Base-by-base conservation (phyloP, 2,113 vertebrate genomes). In the Taxidea taxus region DNA sequence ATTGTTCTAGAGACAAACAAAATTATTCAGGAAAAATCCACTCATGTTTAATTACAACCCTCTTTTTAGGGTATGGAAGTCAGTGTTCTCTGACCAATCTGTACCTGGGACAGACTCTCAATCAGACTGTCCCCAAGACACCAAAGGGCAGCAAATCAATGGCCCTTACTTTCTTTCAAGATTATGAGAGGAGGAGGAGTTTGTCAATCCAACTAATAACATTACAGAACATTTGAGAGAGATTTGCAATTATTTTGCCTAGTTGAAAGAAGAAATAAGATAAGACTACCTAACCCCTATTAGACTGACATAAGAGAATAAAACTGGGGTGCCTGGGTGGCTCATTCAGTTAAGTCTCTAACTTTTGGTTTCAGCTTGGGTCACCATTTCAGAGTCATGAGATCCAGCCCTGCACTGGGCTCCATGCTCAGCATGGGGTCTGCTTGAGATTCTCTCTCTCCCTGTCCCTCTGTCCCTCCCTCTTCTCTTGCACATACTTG, bases 241-340 rank as follows among this genome's bases (percentile, higher is more conserved):
- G 25, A 60, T 60, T 4, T 84, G 14, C 25, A 62, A 74, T 91
- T 23, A 74, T 94, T 91, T 62, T 25, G 80, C 27, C 51, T n/a
- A 87, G 83, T 87, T 75, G 44, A 91, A 89, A 92, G 87, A 85
- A 94, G 51, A 92, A 87, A 44, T 66, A 34, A 62, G 51, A 37
- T 58, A 84, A 74, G 7, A 72, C 31, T 39, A 51, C 14, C 6
- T 54, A 75, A 47, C 1, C 34, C 37, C 20, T 95, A 29, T 10
- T 29, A 18, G 90, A 44, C 25, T 81, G 49, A 74, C 74, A 11
- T 68, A 78, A 70, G 58, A 86, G 44, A 94, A 6, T 31, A 66
- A 87, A 62, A 62, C n/a, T 4, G 8, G 34, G 66, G 34, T 4
- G 0, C 16, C n/a, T 68, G 16, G 18, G 34, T 37, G n/a, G 34